Conservation (phyloP, 2,113 vertebrate genomes). For the human region GRCh38 chr14:50504001-50504500, state of each 20-base stretch:
- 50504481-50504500: constrained; percentile 24
- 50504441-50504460: neutral
- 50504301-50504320: neutral
- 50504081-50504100: constrained; percentile 14
- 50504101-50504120: neutral
- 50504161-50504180: neutral
- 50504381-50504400: constrained; percentile 6
- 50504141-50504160: constrained; percentile 29
- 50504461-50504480: neutral
- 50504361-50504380: neutral
- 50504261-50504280: neutral
- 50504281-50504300: neutral
- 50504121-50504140: constrained; percentile 18
- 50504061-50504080: neutral
- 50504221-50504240: neutral
- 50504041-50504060: neutral
- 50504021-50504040: neutral
- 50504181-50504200: neutral
- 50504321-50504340: constrained; percentile 39
- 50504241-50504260: neutral
- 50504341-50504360: constrained; percentile 28
- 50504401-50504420: constrained; percentile 14
- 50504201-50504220: neutral
- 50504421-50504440: neutral
- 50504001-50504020: neutral